These are phyloP conservation scores for Nebria brevicollis DNA, from an alignment of 2,888 invertebrate species.

Conservation along the genomic window DNA sequence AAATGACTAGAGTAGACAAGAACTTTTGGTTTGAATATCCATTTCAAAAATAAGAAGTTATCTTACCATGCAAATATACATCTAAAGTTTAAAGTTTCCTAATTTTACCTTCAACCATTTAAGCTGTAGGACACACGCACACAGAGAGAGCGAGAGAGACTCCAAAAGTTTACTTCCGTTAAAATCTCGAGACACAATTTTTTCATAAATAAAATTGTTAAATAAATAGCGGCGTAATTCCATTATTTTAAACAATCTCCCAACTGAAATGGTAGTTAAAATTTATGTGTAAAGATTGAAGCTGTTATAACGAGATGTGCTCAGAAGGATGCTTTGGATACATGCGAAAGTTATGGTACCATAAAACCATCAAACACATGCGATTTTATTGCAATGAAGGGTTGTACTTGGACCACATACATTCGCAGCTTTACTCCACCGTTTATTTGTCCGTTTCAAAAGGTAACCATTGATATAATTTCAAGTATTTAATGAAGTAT, in stretches of 20 bases:
- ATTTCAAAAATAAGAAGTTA: too few species aligned
- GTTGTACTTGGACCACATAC: slow-evolving; percentile 53
- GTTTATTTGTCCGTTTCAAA: slow-evolving; percentile 53
- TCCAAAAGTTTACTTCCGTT: too few species aligned
- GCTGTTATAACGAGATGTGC: slow-evolving; percentile 50
- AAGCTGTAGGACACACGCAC: too few species aligned
- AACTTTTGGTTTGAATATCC: too few species aligned
- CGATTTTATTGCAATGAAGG: slow-evolving; percentile 49
- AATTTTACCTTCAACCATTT: too few species aligned
- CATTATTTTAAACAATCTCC: too few species aligned
- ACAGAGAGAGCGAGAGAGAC: too few species aligned
- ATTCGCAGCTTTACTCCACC: slow-evolving; percentile 50
- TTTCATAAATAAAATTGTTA: background rate
- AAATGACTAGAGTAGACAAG: too few species aligned
- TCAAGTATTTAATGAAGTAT: background rate
- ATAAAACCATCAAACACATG: slow-evolving; percentile 54
- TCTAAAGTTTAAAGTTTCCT: too few species aligned
- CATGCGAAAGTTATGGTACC: slow-evolving; percentile 55
- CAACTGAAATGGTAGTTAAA: too few species aligned
- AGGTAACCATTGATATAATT: slow-evolving; percentile 47
- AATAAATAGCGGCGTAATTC: background rate
- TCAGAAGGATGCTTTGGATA: slow-evolving; percentile 54
- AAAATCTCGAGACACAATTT: too few species aligned
- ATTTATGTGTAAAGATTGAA: slow-evolving; percentile 11
- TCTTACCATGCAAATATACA: too few species aligned